Conservation (phyloP, 2,113 vertebrate species). For the Silurus glanis region DNA sequence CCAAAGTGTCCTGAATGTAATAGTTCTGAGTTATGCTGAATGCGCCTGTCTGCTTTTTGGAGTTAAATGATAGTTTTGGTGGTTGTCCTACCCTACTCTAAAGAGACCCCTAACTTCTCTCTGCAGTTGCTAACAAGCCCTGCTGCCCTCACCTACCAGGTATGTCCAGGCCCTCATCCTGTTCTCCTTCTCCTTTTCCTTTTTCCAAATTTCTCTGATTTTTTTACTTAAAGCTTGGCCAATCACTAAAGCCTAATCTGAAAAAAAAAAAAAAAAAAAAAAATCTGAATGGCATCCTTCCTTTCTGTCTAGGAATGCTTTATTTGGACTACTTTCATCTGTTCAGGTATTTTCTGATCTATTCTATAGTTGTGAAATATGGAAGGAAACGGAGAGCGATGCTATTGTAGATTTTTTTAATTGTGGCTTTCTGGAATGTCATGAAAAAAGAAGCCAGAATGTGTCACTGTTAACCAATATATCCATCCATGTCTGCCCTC, state of each 20-base stretch:
- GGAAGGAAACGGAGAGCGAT: conserved; percentile 37
- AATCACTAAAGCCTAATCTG: conserved; percentile 39
- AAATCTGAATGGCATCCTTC: conserved; percentile 53
- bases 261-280: not conserved
- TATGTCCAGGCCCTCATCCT: conserved; percentile 63
- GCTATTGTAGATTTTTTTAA: conserved; percentile 47
- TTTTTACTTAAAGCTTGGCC: conserved; percentile 57
- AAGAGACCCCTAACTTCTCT: conserved; percentile 68
- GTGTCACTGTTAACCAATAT: not conserved
- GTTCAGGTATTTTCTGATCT: conserved; percentile 16
- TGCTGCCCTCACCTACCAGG: conserved; percentile 71
- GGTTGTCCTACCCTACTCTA: conserved; percentile 61
- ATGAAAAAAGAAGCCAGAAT: not conserved
- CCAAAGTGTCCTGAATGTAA: not conserved
- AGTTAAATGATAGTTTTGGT: conserved; percentile 43
- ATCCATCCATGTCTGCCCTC: not conserved
- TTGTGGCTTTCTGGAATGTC: conserved; percentile 14
- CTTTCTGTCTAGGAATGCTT: conserved; percentile 50
- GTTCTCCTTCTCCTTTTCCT: conserved; percentile 20
- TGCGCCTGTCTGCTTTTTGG: conserved; percentile 28
- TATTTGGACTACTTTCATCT: conserved; percentile 9
- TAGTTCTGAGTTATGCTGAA: not conserved
- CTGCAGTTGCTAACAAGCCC: conserved; percentile 72
- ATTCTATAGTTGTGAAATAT: conserved; percentile 3
- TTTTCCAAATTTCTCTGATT: not conserved